These are phyloP conservation scores for Miniopterus natalensis DNA, from an alignment of 2,113 vertebrate genomes.

Conservation along the genomic window DNA sequence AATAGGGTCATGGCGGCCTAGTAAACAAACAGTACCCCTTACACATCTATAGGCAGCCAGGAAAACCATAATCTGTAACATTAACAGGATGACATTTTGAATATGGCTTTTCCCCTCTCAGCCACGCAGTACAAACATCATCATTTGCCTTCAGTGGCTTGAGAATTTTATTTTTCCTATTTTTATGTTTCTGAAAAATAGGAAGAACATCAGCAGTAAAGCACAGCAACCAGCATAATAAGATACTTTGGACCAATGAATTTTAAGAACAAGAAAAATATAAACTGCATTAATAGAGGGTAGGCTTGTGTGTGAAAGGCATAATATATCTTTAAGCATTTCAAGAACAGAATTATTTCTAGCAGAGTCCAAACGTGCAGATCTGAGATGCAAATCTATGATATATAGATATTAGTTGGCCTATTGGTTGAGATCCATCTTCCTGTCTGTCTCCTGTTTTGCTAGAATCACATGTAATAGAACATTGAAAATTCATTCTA, in stretches of 20 bases:
- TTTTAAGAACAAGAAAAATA: slow-evolving; percentile 85
- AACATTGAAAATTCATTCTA: slow-evolving; percentile 67
- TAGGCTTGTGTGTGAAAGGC: slow-evolving; percentile 71
- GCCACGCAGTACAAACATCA: slow-evolving; percentile 78
- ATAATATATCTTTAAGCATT: slow-evolving; percentile 74
- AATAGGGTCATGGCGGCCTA: slow-evolving; percentile 88
- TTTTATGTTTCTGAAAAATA: slow-evolving; percentile 83
- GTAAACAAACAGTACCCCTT: slow-evolving; percentile 91
- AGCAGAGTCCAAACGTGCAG: slow-evolving; percentile 73
- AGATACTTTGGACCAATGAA: slow-evolving; percentile 79
- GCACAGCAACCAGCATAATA: slow-evolving; percentile 80
- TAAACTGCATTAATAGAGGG: slow-evolving; percentile 79
- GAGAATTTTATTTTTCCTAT: slow-evolving; percentile 77
- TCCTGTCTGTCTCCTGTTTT: slow-evolving; percentile 61
- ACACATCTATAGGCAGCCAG: slow-evolving; percentile 82
- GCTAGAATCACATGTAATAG: slow-evolving; percentile 38
- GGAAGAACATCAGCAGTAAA: slow-evolving; percentile 81
- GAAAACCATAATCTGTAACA: slow-evolving; percentile 86
- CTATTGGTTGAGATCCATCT: slow-evolving; percentile 72
- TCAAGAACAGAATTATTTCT: slow-evolving; percentile 82
- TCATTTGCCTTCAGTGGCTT: slow-evolving; percentile 83
- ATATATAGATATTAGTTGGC: slow-evolving; percentile 59
- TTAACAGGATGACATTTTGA: slow-evolving; percentile 88
- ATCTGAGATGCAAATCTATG: slow-evolving; percentile 74
- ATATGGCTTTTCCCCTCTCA: slow-evolving; percentile 81